phyloP scores from a whole-genome alignment of 2,888 invertebrate species.

The Caenorhabditis virilis region DNA sequence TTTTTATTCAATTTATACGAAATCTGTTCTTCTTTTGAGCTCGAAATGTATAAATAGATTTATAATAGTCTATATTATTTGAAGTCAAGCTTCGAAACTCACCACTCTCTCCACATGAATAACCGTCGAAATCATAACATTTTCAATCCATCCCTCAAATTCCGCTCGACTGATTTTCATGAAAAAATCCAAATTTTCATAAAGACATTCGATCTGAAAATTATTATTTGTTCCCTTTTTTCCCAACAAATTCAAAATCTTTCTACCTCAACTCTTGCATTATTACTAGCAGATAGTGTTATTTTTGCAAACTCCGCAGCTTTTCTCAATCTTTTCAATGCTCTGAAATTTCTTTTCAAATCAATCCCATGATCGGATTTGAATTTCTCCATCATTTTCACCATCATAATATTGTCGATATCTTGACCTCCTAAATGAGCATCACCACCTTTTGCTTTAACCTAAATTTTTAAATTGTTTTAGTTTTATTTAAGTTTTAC shows the following conservation, averaged over 20 bases:
- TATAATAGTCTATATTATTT: too few relatives aligned
- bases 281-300: slow-evolving; percentile 72
- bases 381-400: slow-evolving; percentile 26
- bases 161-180: slow-evolving; percentile 90
- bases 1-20: background rate
- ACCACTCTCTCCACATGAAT: slow-evolving; percentile 31
- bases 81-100: background rate
- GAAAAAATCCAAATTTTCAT: slow-evolving; percentile 93
- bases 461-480: slow-evolving; percentile 4
- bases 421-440: slow-evolving; percentile 42
- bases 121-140: slow-evolving; percentile 20
- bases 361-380: slow-evolving; percentile 76
- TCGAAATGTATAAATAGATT: too few relatives aligned
- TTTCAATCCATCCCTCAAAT: slow-evolving; percentile 78
- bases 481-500: background rate
- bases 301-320: slow-evolving; percentile 79
- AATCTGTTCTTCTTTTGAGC: too few relatives aligned
- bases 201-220: slow-evolving; percentile 89
- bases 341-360: slow-evolving; percentile 83
- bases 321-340: slow-evolving; percentile 85
- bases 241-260: too few relatives aligned
- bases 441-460: slow-evolving; percentile 34
- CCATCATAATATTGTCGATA: slow-evolving; percentile 35
- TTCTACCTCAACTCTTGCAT: slow-evolving; percentile 16
- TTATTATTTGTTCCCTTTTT: too few relatives aligned